Percentiles rank a stretch among this genome's conserved stretches.
phyloP scores from a whole-genome alignment of 2,888 invertebrate genomes.

The Napeogenes sylphis region DNA sequence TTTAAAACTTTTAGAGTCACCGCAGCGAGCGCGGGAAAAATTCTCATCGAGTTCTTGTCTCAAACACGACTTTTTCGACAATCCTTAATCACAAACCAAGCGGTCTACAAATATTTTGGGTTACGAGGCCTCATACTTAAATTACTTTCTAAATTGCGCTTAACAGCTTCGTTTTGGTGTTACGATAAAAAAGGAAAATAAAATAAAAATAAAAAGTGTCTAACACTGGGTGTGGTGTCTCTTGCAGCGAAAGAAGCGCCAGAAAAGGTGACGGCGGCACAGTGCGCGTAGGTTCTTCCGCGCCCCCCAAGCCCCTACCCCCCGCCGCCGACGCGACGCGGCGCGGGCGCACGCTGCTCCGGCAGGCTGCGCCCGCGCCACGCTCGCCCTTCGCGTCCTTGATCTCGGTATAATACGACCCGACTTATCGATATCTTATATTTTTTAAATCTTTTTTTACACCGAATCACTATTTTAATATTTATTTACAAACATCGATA shows the following conservation, averaged over 20 bases:
- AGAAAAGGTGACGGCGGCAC: constrained; percentile 77
- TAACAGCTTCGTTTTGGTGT: constrained; percentile 46
- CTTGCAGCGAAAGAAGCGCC: constrained; percentile 77
- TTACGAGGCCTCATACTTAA: constrained; percentile 31
- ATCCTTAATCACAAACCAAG: not conserved
- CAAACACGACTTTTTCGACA: too few species aligned
- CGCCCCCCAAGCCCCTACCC: constrained; percentile 30
- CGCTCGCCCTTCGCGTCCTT: constrained; percentile 60
- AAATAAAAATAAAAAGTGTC: constrained; percentile 65
- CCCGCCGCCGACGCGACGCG: constrained; percentile 49
- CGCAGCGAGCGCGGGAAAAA: too few species aligned
- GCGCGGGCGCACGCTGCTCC: constrained; percentile 35
- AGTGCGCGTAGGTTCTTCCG: constrained; percentile 71
- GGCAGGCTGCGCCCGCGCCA: constrained; percentile 38
- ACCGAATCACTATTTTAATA: constrained; percentile 53
- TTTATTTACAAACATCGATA: constrained; percentile 42
- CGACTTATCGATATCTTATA: constrained; percentile 69
- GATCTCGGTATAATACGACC: constrained; percentile 75
- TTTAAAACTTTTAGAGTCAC: too few species aligned
- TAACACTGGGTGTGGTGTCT: constrained; percentile 78
- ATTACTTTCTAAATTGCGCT: constrained; percentile 32
- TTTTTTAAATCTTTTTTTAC: constrained; percentile 59
- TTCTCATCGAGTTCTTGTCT: too few species aligned
- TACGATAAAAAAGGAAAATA: constrained; percentile 38
- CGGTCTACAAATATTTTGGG: constrained; percentile 9